A percentile compares a stretch with the other conserved stretches of the same genome.
Evolutionary conservation across 2,797 vertebrate species (phyloP).

Genomic region (Ibycter americanus): DNA sequence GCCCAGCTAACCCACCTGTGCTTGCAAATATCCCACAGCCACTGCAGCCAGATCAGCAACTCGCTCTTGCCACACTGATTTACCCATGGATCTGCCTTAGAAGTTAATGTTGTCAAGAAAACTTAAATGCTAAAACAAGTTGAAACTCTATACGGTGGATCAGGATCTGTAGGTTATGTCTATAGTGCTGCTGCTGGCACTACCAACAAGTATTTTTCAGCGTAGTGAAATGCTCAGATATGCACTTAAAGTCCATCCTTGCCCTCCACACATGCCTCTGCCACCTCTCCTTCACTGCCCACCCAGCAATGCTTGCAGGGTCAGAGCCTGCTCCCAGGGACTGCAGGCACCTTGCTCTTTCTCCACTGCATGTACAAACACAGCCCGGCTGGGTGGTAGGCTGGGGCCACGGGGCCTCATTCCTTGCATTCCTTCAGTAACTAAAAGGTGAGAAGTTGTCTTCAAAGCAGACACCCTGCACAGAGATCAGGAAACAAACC

Average conservation of each 20-base stretch:
- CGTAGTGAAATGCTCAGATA: not conserved
- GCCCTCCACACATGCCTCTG: accelerated
- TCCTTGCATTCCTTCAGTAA: constrained; percentile 54
- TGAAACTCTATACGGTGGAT: not conserved
- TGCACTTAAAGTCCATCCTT: accelerated
- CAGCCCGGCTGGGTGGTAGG: not conserved
- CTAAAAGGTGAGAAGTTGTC: constrained; percentile 44
- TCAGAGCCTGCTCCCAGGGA: not conserved
- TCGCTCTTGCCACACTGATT: not conserved
- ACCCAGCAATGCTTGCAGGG: accelerated
- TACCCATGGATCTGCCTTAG: not conserved
- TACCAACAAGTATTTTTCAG: not conserved
- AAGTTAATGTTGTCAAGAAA: not conserved
- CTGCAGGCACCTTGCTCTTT: not conserved
- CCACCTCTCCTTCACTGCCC: not conserved
- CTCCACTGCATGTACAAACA: not conserved
- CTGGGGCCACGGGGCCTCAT: constrained; percentile 14
- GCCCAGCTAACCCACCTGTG: not conserved
- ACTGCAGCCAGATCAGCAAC: not conserved
- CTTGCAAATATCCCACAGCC: not conserved
- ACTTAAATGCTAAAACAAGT: not conserved
- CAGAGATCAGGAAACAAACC: constrained; percentile 36
- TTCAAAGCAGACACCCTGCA: constrained; percentile 24
- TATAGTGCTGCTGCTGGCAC: not conserved
- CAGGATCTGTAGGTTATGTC: not conserved